Evolutionary conservation across 2,888 invertebrate genomes (phyloP), one percentile per base, ranked within the genome.

Genomic region (Laspeyria flexula): DNA sequence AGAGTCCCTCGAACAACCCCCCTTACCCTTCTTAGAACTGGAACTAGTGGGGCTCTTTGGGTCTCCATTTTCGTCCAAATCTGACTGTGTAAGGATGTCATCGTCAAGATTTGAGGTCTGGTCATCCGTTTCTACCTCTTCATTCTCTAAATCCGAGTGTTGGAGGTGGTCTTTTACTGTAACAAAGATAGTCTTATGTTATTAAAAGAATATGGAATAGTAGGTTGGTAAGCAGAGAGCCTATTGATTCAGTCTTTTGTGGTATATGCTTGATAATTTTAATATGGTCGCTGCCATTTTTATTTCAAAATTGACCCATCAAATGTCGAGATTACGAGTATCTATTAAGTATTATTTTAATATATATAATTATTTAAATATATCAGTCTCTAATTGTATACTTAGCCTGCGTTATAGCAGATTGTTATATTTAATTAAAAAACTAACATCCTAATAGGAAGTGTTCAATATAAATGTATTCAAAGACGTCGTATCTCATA

Each of bases 121-220:
- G 75, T 94, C 94, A 63, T 94, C 94, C 13, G 94, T 94, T 66
- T 94, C 94, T 57, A 94, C 91, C 52, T 95, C 94, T 60, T 94
- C 94, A 30, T 92, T 93, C 59, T 94, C 94, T 18, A 93, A 86
- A 68, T 94, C 94, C 0, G 94, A 94, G 59, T 94, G 93, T 54
- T 93, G 94, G 5, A 90, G 83, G 60, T 93, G 91, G 69, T 95
- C 94, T 85, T 95, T 95, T 11, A 94, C 94, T 94, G 93, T 6
- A 93, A 92, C 79, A 88, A 88, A 50, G 40, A 45, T 37, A 53
- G 6, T 1, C 9, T 21, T 13, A n/a, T 10, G n/a, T 46, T 35
- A 49, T 27, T 7, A 34, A 34, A 13, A 9, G 18, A 34, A 34
- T 6, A 7, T 11, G n/a, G 6, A n/a, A 1, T 11, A 3, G 2